A percentile compares a stretch with the other conserved stretches of the same genome.
Conservation (phyloP, 1,140 invertebrate genomes). For the Nebria ingens region DNA sequence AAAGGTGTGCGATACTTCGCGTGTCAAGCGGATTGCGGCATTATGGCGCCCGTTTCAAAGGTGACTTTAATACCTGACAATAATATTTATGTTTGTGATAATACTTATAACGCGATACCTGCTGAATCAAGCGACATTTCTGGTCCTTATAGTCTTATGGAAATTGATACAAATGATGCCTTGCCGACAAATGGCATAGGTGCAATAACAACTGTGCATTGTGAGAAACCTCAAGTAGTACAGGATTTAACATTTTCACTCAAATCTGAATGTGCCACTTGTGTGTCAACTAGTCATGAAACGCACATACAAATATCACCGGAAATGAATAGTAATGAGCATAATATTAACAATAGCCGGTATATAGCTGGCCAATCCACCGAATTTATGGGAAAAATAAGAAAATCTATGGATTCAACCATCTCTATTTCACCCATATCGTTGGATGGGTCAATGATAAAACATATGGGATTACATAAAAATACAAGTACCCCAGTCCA, state of each 20-base stretch:
- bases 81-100: slow-evolving; percentile 10
- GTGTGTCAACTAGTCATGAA: neutral
- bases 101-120: slow-evolving; percentile 9
- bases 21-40: slow-evolving; percentile 37
- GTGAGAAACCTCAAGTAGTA: neutral
- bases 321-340: neutral
- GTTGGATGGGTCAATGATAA: neutral
- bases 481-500: neutral
- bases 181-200: neutral
- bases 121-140: slow-evolving; percentile 7
- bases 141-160: slow-evolving; percentile 17
- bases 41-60: slow-evolving; percentile 41
- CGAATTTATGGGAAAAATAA: slow-evolving; percentile 19
- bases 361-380: neutral
- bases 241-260: neutral
- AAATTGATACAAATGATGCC: slow-evolving; percentile 6
- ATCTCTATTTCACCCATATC: neutral
- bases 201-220: slow-evolving; percentile 27
- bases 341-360: no score
- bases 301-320: neutral
- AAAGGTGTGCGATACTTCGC: slow-evolving; percentile 44
- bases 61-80: slow-evolving; percentile 23
- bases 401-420: neutral
- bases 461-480: neutral
- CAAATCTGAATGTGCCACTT: neutral